Evolutionary conservation across 1,140 invertebrate species (phyloP).

Genomic region (Tyrophagus putrescentiae): DNA sequence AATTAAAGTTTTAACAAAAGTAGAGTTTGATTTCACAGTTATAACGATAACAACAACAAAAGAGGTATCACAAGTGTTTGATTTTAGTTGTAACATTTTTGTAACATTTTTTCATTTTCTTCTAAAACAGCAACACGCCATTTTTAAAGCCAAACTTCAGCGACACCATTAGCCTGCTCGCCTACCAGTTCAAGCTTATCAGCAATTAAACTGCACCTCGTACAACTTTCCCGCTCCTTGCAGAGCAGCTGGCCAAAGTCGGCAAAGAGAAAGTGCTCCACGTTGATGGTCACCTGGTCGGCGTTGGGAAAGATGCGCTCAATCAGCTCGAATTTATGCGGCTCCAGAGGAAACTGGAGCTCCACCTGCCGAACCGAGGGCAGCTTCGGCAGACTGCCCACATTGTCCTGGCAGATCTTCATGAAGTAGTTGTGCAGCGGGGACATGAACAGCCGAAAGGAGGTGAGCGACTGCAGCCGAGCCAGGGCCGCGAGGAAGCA

Average conservation of each 20-base stretch:
- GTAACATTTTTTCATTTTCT: too few relatives aligned
- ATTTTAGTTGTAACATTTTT: too few relatives aligned
- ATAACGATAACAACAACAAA: too few relatives aligned
- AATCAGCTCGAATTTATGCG: background rate
- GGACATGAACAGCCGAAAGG: background rate
- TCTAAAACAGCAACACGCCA: too few relatives aligned
- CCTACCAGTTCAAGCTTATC: too few relatives aligned
- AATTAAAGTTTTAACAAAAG: too few relatives aligned
- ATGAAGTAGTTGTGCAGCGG: slow-evolving; percentile 9
- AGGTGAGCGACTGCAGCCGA: background rate
- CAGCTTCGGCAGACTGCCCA: background rate
- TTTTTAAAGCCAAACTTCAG: too few relatives aligned
- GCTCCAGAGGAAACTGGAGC: slow-evolving; percentile 4
- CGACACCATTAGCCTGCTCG: too few relatives aligned
- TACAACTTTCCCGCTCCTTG: background rate
- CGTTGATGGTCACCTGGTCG: background rate
- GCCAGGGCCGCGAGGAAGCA: background rate
- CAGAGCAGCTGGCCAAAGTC: background rate
- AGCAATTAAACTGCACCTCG: too few relatives aligned
- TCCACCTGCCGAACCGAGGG: background rate
- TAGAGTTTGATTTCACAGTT: too few relatives aligned
- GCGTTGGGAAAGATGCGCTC: background rate
- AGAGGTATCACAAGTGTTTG: too few relatives aligned
- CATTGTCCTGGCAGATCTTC: background rate
- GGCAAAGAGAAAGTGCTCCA: background rate